These are phyloP conservation scores for Cheilosia vulpina DNA, from an alignment of 2,888 invertebrate genomes.

Conservation along the genomic window DNA sequence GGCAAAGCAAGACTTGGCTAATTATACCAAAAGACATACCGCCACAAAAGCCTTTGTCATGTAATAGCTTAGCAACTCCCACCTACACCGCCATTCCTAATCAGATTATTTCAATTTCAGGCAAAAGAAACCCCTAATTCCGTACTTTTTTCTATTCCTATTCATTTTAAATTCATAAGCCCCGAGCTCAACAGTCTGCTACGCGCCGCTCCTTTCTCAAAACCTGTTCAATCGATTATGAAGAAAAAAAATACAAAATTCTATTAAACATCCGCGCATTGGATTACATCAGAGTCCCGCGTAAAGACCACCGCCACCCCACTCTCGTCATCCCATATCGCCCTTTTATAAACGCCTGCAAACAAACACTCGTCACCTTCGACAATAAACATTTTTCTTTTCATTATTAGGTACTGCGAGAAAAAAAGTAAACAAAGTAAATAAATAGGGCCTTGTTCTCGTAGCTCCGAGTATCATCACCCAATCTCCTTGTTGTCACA, in stretches of 20 bases:
- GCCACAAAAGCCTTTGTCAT: neutral
- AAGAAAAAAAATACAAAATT: slow-evolving; percentile 23
- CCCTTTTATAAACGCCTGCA: neutral
- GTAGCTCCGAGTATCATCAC: slow-evolving; percentile 36
- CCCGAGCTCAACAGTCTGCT: slow-evolving; percentile 32
- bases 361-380: slow-evolving; percentile 57
- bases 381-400: slow-evolving; percentile 50
- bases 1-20: too few species aligned
- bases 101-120: slow-evolving; percentile 19
- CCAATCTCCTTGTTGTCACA: slow-evolving; percentile 48
- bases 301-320: neutral
- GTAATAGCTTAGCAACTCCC: neutral
- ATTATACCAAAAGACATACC: neutral
- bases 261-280: slow-evolving; percentile 41
- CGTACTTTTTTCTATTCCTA: neutral
- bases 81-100: neutral
- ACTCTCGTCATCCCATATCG: neutral
- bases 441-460: slow-evolving; percentile 19
- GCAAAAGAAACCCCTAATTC: neutral
- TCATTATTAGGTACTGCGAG: slow-evolving; percentile 17
- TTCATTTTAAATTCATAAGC: slow-evolving; percentile 9
- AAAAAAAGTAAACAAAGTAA: neutral
- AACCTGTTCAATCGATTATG: slow-evolving; percentile 29
- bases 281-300: slow-evolving; percentile 31
- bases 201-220: neutral